These are phyloP conservation scores for Drosophila melanosoma DNA, from an alignment of 2,888 invertebrate species.

Conservation along the genomic window DNA sequence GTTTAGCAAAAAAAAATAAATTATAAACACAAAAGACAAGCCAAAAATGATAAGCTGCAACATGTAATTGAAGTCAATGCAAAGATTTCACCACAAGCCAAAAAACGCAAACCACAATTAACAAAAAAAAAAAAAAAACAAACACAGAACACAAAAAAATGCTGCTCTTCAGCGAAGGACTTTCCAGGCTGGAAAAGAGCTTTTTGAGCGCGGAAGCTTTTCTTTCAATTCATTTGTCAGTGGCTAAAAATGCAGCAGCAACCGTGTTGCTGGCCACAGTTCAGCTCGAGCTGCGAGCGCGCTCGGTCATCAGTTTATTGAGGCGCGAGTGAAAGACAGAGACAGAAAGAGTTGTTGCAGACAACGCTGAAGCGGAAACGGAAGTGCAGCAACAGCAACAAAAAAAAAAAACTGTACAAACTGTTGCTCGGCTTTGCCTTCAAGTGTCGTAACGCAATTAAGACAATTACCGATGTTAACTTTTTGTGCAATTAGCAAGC, in stretches of 20 bases:
- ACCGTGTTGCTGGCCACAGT: slow-evolving; percentile 53
- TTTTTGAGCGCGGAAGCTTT: slow-evolving; percentile 28
- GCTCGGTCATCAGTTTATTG: slow-evolving; percentile 60
- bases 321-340: neutral
- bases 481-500: slow-evolving; percentile 42
- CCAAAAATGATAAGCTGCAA: neutral
- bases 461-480: slow-evolving; percentile 67
- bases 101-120: neutral
- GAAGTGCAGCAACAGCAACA: slow-evolving; percentile 66
- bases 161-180: slow-evolving; percentile 5
- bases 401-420: slow-evolving; percentile 53
- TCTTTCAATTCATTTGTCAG: slow-evolving; percentile 19
- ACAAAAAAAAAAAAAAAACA: neutral
- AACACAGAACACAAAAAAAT: neutral
- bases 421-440: slow-evolving; percentile 63
- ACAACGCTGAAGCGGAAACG: slow-evolving; percentile 63
- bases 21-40: neutral
- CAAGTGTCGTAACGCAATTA: slow-evolving; percentile 56
- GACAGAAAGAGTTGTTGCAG: slow-evolving; percentile 17
- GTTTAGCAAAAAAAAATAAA: neutral
- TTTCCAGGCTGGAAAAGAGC: slow-evolving; percentile 62
- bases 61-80: neutral
- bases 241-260: slow-evolving; percentile 46
- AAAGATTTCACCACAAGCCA: neutral
- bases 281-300: slow-evolving; percentile 72